Evolutionary conservation across 2,888 invertebrate genomes (phyloP).

Genomic region (Neoscelio sp.): DNA sequence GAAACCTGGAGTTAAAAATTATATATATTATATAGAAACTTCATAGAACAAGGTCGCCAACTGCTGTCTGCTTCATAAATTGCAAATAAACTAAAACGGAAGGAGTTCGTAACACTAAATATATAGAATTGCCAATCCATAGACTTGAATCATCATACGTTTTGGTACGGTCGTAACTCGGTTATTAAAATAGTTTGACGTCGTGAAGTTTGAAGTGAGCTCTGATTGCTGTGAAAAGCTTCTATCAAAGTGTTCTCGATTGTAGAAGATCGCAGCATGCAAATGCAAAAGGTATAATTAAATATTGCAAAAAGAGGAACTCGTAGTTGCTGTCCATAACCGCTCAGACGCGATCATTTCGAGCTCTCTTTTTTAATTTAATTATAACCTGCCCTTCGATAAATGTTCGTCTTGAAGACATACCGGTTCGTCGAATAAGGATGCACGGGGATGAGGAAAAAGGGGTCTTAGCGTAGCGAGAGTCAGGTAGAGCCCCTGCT

Average conservation of each 20-base stretch:
- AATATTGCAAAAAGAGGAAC: conserved; percentile 59
- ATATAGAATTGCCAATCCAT: conserved; percentile 44
- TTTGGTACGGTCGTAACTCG: conserved; percentile 25
- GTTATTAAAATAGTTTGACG: conserved; percentile 66
- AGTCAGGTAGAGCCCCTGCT: conserved; percentile 75
- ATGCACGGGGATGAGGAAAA: conserved; percentile 71
- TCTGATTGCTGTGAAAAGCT: conserved; percentile 58
- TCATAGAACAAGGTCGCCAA: background rate
- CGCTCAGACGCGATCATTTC: conserved; percentile 44
- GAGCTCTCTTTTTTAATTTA: conserved; percentile 64
- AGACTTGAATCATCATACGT: conserved; percentile 41
- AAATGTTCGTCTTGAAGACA: conserved; percentile 68
- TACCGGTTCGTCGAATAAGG: conserved; percentile 75
- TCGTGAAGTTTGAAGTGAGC: conserved; percentile 44
- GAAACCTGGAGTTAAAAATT: too few species aligned
- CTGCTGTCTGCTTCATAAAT: conserved; percentile 8
- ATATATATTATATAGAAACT: background rate
- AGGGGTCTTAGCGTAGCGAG: conserved; percentile 56
- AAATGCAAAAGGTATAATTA: conserved; percentile 63
- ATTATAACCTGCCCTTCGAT: conserved; percentile 67
- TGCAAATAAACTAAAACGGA: conserved; percentile 22
- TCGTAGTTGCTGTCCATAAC: conserved; percentile 50
- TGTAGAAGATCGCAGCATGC: conserved; percentile 39
- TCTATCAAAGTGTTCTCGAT: conserved; percentile 34
- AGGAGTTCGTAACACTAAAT: conserved; percentile 29